phyloP scores from a whole-genome alignment of 2,888 invertebrate genomes.

The Rhogogaster chlorosoma region DNA sequence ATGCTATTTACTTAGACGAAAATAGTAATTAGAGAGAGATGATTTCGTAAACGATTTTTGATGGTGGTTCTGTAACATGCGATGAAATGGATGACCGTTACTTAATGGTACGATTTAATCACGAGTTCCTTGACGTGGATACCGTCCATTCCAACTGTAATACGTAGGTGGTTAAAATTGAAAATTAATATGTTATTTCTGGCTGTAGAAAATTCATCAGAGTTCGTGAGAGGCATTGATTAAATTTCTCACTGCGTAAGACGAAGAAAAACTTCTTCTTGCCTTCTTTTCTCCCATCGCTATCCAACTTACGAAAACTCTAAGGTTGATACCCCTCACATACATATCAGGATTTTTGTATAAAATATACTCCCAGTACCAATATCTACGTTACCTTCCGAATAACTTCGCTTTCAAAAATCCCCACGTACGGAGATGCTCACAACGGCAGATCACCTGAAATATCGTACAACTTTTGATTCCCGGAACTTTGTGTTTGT shows the following conservation, averaged over 20 bases:
- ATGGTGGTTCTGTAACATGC: slow-evolving; percentile 3
- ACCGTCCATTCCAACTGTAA: neutral
- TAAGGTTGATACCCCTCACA: slow-evolving; percentile 51
- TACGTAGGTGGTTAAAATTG: neutral
- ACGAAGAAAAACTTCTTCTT: neutral
- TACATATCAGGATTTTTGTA: slow-evolving; percentile 53
- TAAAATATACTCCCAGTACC: neutral
- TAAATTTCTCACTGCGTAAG: neutral
- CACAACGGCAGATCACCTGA: slow-evolving; percentile 40
- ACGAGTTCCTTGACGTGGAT: neutral
- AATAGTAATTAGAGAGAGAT: neutral
- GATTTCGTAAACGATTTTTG: slow-evolving; percentile 6
- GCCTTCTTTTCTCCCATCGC: neutral
- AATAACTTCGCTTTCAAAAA: slow-evolving; percentile 54
- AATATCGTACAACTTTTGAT: neutral
- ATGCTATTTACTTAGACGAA: slow-evolving; percentile 14
- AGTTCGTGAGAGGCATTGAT: neutral
- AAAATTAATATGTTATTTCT: neutral
- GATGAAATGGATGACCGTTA: neutral
- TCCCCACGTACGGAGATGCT: slow-evolving; percentile 53
- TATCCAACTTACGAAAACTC: slow-evolving; percentile 54
- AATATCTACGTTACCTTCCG: slow-evolving; percentile 49
- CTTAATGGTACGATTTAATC: neutral
- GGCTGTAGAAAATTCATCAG: neutral
- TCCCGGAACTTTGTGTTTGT: neutral